phyloP scores from a whole-genome alignment of 1,140 invertebrate genomes.

The Drosophila grimshawi region DNA sequence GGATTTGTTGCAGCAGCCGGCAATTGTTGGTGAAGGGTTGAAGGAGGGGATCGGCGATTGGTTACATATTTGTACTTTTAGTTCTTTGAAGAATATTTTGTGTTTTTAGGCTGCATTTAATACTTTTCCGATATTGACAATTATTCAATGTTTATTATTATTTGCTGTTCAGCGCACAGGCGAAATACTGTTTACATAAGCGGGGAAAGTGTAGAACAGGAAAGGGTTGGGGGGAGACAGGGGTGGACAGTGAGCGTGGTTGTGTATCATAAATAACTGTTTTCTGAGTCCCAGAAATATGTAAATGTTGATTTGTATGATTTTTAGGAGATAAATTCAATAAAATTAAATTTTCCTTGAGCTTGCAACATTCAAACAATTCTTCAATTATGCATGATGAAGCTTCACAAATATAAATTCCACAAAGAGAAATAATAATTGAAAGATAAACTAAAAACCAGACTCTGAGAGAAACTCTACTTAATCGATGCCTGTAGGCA shows the following conservation, averaged over 20 bases:
- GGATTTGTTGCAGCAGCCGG: constrained; percentile 1
- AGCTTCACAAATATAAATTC: constrained; percentile 21
- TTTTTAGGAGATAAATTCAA: constrained; percentile 24
- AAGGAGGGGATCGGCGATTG: background rate
- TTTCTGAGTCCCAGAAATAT: constrained; percentile 27
- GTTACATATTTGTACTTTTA: constrained; percentile 24
- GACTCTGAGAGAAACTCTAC: background rate
- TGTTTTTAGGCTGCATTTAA: constrained; percentile 40
- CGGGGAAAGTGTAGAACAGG: background rate
- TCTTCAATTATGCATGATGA: constrained; percentile 23
- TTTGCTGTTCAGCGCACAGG: constrained; percentile 15
- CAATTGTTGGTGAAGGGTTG: background rate
- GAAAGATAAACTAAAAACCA: constrained; percentile 5
- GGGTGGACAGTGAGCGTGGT: background rate
- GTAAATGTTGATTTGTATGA: constrained; percentile 36
- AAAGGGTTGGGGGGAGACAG: background rate
- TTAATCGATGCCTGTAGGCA: background rate
- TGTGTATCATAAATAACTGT: constrained; percentile 19
- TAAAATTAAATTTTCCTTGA: constrained; percentile 30
- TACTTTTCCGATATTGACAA: constrained; percentile 24
- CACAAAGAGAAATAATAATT: background rate
- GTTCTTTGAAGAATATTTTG: constrained; percentile 35
- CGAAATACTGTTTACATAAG: constrained; percentile 24
- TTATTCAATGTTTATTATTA: constrained; percentile 49
- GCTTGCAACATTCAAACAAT: constrained; percentile 1